phyloP scores from a whole-genome alignment of 2,888 invertebrate species.

The Catonia carolina region DNA sequence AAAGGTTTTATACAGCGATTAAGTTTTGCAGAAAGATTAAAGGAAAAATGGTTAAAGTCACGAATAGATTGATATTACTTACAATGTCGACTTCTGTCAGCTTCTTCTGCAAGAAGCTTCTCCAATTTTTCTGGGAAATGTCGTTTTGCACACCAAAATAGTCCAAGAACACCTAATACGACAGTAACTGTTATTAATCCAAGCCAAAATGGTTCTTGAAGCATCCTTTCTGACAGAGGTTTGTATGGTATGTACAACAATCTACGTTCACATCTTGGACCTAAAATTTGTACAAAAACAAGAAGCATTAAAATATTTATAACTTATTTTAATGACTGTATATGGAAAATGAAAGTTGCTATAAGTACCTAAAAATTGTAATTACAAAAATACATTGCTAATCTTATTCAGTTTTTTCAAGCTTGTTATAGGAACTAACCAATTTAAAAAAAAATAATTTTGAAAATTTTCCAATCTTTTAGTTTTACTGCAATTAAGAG shows the following conservation, averaged over 20 bases:
- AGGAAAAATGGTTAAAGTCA: no score
- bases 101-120: conserved; percentile 72
- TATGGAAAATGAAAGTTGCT: neutral
- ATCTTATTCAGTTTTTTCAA: neutral
- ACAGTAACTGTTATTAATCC: conserved; percentile 78
- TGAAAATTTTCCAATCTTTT: no score
- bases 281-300: conserved; percentile 36
- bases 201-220: conserved; percentile 84
- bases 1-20: no score
- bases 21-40: no score
- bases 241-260: conserved; percentile 64
- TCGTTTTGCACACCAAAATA: conserved; percentile 76
- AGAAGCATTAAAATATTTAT: neutral
- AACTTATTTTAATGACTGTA: neutral
- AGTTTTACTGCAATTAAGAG: no score
- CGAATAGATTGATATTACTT: conserved; percentile 39
- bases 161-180: conserved; percentile 68
- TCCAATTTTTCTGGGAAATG: conserved; percentile 83
- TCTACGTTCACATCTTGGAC: conserved; percentile 58
- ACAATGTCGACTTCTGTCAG: conserved; percentile 64
- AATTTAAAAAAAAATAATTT: no score
- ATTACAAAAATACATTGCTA: neutral
- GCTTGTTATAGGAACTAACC: no score
- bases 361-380: neutral
- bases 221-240: conserved; percentile 69